Evolutionary conservation across 2,113 vertebrate genomes (phyloP).

Genomic region (Pogonocichla stellata): DNA sequence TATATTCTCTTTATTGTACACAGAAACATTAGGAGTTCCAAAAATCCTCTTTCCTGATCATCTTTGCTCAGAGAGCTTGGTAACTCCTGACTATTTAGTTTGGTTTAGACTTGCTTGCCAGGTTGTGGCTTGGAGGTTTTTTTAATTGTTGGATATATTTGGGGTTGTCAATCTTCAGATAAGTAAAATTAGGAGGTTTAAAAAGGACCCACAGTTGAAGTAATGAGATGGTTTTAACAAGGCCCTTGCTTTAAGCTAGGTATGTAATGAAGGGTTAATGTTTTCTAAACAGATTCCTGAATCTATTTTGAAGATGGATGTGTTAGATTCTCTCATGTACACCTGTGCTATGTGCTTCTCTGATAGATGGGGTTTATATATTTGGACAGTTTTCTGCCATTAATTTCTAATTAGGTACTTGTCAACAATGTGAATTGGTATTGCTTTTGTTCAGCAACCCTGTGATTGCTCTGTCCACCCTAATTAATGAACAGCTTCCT

Average conservation of each 20-base stretch:
- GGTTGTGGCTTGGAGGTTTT: not conserved
- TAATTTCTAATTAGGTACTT: constrained; percentile 65
- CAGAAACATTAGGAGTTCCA: not conserved
- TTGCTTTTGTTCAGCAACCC: constrained; percentile 39
- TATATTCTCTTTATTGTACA: not conserved
- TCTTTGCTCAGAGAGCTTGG: not conserved
- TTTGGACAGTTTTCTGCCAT: constrained; percentile 40
- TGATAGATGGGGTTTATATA: not conserved
- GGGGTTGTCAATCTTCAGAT: not conserved
- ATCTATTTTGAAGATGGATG: not conserved
- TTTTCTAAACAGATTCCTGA: not conserved
- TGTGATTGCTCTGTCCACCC: constrained; percentile 62
- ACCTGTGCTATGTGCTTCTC: not conserved
- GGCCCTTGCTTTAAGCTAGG: not conserved
- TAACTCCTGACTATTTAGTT: not conserved
- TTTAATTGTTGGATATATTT: not conserved
- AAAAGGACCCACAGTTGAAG: not conserved
- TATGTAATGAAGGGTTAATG: not conserved
- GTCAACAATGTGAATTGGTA: constrained; percentile 20
- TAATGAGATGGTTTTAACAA: not conserved
- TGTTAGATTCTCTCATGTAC: not conserved
- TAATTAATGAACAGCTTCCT: constrained; percentile 68
- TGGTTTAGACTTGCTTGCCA: not conserved
- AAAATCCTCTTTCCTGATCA: not conserved
- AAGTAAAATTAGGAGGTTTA: not conserved